phyloP scores from a whole-genome alignment of 2,888 invertebrate species.

The Exephanes ischioxanthus region DNA sequence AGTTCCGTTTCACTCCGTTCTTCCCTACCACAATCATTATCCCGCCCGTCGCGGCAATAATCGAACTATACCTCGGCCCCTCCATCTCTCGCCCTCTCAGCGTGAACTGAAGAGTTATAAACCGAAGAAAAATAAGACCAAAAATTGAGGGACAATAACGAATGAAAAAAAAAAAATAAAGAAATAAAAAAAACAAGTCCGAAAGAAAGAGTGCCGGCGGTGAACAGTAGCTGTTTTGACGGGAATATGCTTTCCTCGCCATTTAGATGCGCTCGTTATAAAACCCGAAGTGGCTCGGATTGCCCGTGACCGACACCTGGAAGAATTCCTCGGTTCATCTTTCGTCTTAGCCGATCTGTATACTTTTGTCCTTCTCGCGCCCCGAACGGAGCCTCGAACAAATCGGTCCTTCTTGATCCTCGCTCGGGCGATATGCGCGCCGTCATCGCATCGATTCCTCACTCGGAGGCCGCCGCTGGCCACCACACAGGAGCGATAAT shows the following conservation, averaged over 20 bases:
- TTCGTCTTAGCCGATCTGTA: constrained; percentile 11
- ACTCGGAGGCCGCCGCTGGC: constrained; percentile 42
- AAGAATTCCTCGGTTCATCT: constrained; percentile 48
- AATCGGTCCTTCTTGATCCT: constrained; percentile 48
- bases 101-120: constrained; percentile 33
- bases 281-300: constrained; percentile 77
- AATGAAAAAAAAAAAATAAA: constrained; percentile 6
- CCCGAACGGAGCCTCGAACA: constrained; percentile 11
- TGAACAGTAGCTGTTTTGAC: constrained; percentile 79
- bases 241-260: constrained; percentile 81
- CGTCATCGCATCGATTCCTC: constrained; percentile 67
- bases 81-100: constrained; percentile 11
- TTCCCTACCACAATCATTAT: constrained; percentile 30
- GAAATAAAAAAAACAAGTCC: constrained; percentile 25
- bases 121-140: constrained; percentile 16
- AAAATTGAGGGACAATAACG: constrained; percentile 23
- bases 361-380: constrained; percentile 14
- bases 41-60: constrained; percentile 55
- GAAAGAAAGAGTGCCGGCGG: constrained; percentile 44
- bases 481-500: constrained; percentile 52
- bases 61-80: constrained; percentile 33
- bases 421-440: constrained; percentile 57
- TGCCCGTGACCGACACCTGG: constrained; percentile 80
- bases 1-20: not conserved
- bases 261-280: constrained; percentile 82